A percentile compares a stretch with the other conserved stretches of the same genome.
These are phyloP conservation scores for Zaprionus ghesquierei DNA, from an alignment of 1,140 invertebrate species.

Conservation along the genomic window DNA sequence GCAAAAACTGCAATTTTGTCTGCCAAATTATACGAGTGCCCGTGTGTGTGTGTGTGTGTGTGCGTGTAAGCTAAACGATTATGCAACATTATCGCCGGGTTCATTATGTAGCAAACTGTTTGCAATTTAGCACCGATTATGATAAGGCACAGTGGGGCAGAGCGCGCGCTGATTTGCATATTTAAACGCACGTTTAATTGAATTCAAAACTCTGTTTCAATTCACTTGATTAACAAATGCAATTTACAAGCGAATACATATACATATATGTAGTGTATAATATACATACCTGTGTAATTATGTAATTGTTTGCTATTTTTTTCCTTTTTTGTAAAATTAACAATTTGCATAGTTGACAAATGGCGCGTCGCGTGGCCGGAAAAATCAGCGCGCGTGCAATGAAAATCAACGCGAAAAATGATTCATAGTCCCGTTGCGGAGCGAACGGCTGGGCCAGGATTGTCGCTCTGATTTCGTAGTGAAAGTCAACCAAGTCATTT, in stretches of 20 bases:
- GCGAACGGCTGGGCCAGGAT: background rate
- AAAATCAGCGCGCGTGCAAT: slow-evolving; percentile 48
- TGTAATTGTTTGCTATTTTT: slow-evolving; percentile 31
- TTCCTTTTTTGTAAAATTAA: slow-evolving; percentile 40
- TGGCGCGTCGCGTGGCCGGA: slow-evolving; percentile 1
- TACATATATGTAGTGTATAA: background rate
- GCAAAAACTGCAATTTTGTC: background rate
- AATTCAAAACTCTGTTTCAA: slow-evolving; percentile 49
- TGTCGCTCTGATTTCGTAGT: slow-evolving; percentile 66
- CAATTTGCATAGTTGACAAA: slow-evolving; percentile 75
- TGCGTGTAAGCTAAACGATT: background rate
- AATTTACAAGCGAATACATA: slow-evolving; percentile 38
- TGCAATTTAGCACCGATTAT: background rate
- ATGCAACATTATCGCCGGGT: background rate
- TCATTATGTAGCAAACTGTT: slow-evolving; percentile 21
- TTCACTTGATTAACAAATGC: slow-evolving; percentile 72
- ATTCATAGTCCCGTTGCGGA: slow-evolving; percentile 69
- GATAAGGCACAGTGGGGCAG: slow-evolving; percentile 1
- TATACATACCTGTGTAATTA: slow-evolving; percentile 30
- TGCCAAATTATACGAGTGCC: background rate
- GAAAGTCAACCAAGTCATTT: slow-evolving; percentile 78
- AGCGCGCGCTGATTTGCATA: slow-evolving; percentile 13
- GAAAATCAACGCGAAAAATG: slow-evolving; percentile 52
- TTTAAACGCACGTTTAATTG: slow-evolving; percentile 13
- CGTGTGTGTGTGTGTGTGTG: background rate